phyloP scores from a whole-genome alignment of 1,140 invertebrate genomes.

The Oryzaephilus surinamensis region DNA sequence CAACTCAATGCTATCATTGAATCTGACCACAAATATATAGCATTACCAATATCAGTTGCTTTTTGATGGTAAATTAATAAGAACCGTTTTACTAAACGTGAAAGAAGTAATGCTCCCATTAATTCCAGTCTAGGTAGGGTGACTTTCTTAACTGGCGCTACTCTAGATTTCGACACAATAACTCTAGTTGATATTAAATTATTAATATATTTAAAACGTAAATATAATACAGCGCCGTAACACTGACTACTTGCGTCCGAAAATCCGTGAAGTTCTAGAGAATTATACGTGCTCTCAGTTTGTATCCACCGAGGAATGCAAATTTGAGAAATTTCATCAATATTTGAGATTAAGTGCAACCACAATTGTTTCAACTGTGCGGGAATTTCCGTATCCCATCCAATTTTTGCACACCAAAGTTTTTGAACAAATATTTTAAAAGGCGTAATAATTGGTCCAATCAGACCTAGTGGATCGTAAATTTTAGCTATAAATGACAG shows the following conservation, averaged over 20 bases:
- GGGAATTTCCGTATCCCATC: too few species aligned
- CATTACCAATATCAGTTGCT: too few species aligned
- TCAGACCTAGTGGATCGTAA: slow-evolving; percentile 21
- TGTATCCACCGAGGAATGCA: slow-evolving; percentile 1
- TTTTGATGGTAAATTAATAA: too few species aligned
- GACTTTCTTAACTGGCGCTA: slow-evolving; percentile 32
- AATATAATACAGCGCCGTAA: slow-evolving; percentile 23
- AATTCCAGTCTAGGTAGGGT: slow-evolving; percentile 37
- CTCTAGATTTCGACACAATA: slow-evolving; percentile 30
- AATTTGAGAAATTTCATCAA: background rate
- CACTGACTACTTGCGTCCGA: slow-evolving; percentile 21
- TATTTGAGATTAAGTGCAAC: slow-evolving; percentile 8
- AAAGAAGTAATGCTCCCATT: slow-evolving; percentile 29
- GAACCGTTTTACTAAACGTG: slow-evolving; percentile 17
- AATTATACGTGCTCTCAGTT: background rate
- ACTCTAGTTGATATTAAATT: background rate
- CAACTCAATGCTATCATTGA: too few species aligned
- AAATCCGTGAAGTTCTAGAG: slow-evolving; percentile 19
- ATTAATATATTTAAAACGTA: background rate
- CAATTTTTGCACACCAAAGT: slow-evolving; percentile 20
- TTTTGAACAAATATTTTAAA: slow-evolving; percentile 31
- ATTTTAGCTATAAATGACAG: slow-evolving; percentile 12
- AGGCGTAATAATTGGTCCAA: slow-evolving; percentile 24
- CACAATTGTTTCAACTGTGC: slow-evolving; percentile 4
- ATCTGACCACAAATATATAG: too few species aligned